These are phyloP conservation scores for Australoheros facetus DNA, from an alignment of 2,797 vertebrate species.

Conservation along the genomic window DNA sequence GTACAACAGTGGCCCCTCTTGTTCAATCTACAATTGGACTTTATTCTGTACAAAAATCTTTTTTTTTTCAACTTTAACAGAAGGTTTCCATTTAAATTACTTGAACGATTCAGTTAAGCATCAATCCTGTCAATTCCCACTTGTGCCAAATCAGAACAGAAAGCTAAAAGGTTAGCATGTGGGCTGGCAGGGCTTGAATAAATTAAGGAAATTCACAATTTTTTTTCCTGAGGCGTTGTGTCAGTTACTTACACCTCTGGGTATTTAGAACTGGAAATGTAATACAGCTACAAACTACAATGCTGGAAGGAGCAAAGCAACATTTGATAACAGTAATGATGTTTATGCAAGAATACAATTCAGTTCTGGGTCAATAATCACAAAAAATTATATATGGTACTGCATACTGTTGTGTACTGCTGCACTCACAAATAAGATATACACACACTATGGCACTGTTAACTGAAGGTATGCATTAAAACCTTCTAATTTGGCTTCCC, in stretches of 20 bases:
- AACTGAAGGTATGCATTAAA: constrained; percentile 36
- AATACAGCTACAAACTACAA: background rate
- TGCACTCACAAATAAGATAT: background rate
- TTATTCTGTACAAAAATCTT: background rate
- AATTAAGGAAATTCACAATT: background rate
- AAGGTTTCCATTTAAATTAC: too few species aligned
- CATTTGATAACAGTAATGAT: background rate
- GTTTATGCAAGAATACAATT: background rate
- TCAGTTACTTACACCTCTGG: background rate
- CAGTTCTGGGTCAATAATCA: background rate
- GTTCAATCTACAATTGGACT: background rate
- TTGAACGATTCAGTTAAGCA: too few species aligned
- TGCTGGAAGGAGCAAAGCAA: background rate
- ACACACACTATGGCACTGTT: background rate
- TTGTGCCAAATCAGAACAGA: background rate
- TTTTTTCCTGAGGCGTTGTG: background rate
- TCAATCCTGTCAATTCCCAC: background rate
- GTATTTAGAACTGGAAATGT: background rate
- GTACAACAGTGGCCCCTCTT: background rate
- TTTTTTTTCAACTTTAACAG: too few species aligned
- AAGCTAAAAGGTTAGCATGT: background rate
- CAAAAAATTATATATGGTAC: background rate
- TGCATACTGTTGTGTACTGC: background rate
- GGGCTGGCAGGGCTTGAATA: background rate
- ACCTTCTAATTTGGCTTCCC: constrained; percentile 50